Base-by-base conservation (phyloP, 2,113 vertebrate species). In the Gallinago jamesoni region DNA sequence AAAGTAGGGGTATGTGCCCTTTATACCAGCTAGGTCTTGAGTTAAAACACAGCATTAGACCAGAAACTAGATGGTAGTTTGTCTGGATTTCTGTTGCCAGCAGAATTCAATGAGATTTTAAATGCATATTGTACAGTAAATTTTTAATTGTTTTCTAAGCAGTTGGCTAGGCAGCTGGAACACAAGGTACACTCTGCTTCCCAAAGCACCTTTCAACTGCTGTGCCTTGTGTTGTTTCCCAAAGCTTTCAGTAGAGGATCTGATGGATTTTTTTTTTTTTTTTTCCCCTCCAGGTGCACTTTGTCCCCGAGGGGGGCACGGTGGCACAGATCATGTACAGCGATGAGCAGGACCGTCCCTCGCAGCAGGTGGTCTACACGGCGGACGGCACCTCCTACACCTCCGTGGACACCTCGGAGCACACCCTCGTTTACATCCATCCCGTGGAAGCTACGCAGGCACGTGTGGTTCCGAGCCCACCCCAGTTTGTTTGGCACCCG, bases 271-370 rank as follows among this genome's bases (percentile, higher is more conserved):
- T 14, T 15, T 43, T 41, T 12, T 43, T 31, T 75, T 31, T 56
- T 37, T 18, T 25, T 33, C 41, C 60, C 76, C 70, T 96, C 28
- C 97, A 99, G 99, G 99, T 99, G 56, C 99, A 99, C 97, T 99
- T 99, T 90, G 98, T 98, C 87, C 98, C 98, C 1, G 99, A 99
- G 91, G 98, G 96, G 4, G 98, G 98, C 28, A 79, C 99, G 0
- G 99, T 99, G 97, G 99, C 99, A 27, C 99, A 99, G 98, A 99
- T 99, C 1, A 99, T 99, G 86, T 99, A 99, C 97, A 98, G 99
- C 1, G 99, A 99, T 4, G 99, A 99, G 78, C 99, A 99, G 97
- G 97, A 98, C 17, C 99, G 99, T 17, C 97, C 98, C 5, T 95
- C 98, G 0, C 99, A 99, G 98, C 99, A 99, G 97, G 99, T 99